phyloP scores from a whole-genome alignment of 1,140 invertebrate species.

The Laodelphax striatellus region DNA sequence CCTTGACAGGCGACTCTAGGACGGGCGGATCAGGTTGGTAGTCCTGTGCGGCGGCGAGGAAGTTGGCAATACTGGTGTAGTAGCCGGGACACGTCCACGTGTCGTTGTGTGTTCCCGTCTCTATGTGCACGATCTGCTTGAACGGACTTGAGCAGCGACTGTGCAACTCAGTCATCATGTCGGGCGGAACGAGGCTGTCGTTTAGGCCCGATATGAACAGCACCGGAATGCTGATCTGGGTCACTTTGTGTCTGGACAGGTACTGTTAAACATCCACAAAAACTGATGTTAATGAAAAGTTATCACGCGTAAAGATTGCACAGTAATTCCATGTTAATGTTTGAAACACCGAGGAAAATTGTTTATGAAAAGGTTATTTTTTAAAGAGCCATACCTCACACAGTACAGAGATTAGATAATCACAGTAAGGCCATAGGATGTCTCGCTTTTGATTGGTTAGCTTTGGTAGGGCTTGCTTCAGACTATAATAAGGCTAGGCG shows the following conservation, averaged over 20 bases:
- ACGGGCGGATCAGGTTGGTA: conserved; percentile 16
- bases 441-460: no score
- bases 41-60: conserved; percentile 13
- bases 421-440: no score
- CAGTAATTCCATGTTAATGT: no score
- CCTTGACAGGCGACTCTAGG: neutral
- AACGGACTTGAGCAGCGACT: conserved; percentile 49
- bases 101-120: conserved; percentile 74
- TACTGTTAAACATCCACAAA: conserved; percentile 53
- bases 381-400: no score
- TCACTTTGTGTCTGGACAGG: conserved; percentile 55
- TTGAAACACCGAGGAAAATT: no score
- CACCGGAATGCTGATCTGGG: conserved; percentile 49
- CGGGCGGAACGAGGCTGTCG: conserved; percentile 72
- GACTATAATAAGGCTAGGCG: no score
- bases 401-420: no score
- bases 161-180: conserved; percentile 74
- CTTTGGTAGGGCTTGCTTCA: no score
- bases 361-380: no score
- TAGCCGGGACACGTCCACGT: conserved; percentile 51
- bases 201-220: conserved; percentile 70
- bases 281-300: no score
- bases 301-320: no score
- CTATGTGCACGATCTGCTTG: conserved; percentile 60
- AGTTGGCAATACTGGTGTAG: conserved; percentile 19